phyloP scores from a whole-genome alignment of 92 coral and sea anemone genomes.

The Zoanthus solanderi region DNA sequence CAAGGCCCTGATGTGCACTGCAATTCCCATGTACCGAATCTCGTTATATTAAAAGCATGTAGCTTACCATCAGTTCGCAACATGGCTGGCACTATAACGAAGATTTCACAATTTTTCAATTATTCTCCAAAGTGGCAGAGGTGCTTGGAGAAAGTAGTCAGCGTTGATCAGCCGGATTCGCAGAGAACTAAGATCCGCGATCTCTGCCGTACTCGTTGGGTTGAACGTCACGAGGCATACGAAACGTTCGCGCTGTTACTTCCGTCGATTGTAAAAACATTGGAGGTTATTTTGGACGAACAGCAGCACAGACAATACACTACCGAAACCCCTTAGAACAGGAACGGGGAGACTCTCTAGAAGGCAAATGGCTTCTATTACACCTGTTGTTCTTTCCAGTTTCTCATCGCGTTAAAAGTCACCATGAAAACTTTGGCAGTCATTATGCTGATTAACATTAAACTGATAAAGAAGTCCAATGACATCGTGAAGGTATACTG shows the following conservation, averaged over 20 bases:
- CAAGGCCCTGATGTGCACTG: constrained; percentile 57
- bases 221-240: constrained; percentile 49
- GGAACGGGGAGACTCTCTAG: constrained; percentile 60
- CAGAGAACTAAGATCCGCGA: constrained; percentile 45
- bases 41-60: constrained; percentile 56
- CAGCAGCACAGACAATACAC: constrained; percentile 38
- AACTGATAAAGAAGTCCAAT: constrained; percentile 65
- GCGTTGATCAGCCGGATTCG: constrained; percentile 41
- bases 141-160: constrained; percentile 31
- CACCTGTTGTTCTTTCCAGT: constrained; percentile 55
- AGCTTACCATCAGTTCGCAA: constrained; percentile 60
- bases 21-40: constrained; percentile 44
- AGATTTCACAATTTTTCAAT: constrained; percentile 38
- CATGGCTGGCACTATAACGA: constrained; percentile 58
- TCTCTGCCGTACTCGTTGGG: constrained; percentile 64
- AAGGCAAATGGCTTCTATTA: constrained; percentile 51
- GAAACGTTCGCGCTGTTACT: constrained; percentile 33
- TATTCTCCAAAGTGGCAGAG: constrained; percentile 46
- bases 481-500: constrained; percentile 65
- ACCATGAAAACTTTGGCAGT: constrained; percentile 58
- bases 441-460: constrained; percentile 62
- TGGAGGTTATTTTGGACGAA: constrained; percentile 48
- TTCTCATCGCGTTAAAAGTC: constrained; percentile 57
- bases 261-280: constrained; percentile 44
- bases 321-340: constrained; percentile 52